phyloP scores from a whole-genome alignment of 2,113 vertebrate genomes.

The Charadrius vociferus region DNA sequence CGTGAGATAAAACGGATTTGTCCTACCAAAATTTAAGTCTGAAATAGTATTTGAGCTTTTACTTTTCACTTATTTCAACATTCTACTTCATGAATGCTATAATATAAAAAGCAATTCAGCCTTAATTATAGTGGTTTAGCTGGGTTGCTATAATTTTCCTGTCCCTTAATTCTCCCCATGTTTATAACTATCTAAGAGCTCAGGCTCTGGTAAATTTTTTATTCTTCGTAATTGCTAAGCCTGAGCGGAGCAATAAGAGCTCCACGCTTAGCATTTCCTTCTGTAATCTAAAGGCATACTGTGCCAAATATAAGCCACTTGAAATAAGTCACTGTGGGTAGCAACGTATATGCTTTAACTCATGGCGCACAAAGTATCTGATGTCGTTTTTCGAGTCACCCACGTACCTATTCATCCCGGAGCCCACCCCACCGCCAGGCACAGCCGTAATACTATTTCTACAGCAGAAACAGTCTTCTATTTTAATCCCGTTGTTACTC shows the following conservation, averaged over 20 bases:
- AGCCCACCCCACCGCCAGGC: neutral
- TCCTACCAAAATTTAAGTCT: neutral
- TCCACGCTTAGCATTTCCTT: constrained; percentile 29
- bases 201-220: constrained; percentile 63
- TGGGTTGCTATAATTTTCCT: constrained; percentile 67
- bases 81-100: constrained; percentile 50
- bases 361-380: neutral
- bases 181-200: constrained; percentile 58
- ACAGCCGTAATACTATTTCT: neutral
- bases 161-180: constrained; percentile 65
- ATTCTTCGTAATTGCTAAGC: constrained; percentile 61
- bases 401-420: neutral
- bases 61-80: constrained; percentile 62
- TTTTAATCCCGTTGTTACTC: neutral
- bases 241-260: constrained; percentile 53
- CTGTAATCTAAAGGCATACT: constrained; percentile 44
- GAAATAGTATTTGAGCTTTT: constrained; percentile 37
- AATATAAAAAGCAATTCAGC: constrained; percentile 63
- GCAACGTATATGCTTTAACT: constrained; percentile 15
- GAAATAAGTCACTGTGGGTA: constrained; percentile 30
- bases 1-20: neutral
- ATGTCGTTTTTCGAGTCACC: neutral
- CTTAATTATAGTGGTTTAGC: constrained; percentile 67
- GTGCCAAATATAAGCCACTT: constrained; percentile 51
- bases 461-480: neutral